These are phyloP conservation scores for Sphecodes monilicornis DNA, from an alignment of 2,888 invertebrate genomes.

Conservation along the genomic window DNA sequence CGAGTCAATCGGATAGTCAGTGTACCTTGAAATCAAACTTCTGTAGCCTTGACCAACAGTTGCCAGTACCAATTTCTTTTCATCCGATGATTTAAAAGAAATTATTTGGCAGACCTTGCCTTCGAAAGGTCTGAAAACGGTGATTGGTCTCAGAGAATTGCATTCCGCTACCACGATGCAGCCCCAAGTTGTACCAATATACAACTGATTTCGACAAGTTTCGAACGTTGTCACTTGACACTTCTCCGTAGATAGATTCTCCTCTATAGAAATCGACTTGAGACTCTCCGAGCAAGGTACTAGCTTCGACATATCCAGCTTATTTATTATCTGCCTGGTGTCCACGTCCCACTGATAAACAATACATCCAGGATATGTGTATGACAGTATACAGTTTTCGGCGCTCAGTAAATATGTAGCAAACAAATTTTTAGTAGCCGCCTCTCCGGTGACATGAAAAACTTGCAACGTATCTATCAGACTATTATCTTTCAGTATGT, in stretches of 20 bases:
- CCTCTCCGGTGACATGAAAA: constrained; percentile 87
- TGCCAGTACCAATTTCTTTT: constrained; percentile 87
- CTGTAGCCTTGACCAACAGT: constrained; percentile 95
- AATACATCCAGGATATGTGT: constrained; percentile 94
- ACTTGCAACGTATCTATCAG: constrained; percentile 87
- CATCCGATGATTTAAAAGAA: constrained; percentile 82
- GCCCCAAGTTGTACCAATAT: constrained; percentile 98
- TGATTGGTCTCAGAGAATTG: constrained; percentile 92
- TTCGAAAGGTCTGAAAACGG: constrained; percentile 96
- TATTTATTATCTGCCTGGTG: constrained; percentile 89
- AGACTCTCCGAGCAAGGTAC: constrained; percentile 96
- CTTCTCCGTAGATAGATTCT: constrained; percentile 91
- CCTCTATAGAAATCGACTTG: constrained; percentile 95
- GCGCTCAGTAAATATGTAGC: constrained; percentile 90
- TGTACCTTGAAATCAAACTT: constrained; percentile 89
- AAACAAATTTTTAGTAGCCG: constrained; percentile 87
- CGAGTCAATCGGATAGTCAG: constrained; percentile 85
- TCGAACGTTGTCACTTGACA: constrained; percentile 88
- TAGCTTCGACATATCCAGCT: constrained; percentile 95
- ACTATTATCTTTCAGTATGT: constrained; percentile 87
- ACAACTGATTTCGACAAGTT: constrained; percentile 87
- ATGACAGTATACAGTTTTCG: constrained; percentile 90
- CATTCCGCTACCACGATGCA: constrained; percentile 96
- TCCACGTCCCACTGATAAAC: constrained; percentile 94
- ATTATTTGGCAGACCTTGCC: constrained; percentile 88